phyloP scores from a whole-genome alignment of 2,888 invertebrate species.

The Lochmaea capreae region DNA sequence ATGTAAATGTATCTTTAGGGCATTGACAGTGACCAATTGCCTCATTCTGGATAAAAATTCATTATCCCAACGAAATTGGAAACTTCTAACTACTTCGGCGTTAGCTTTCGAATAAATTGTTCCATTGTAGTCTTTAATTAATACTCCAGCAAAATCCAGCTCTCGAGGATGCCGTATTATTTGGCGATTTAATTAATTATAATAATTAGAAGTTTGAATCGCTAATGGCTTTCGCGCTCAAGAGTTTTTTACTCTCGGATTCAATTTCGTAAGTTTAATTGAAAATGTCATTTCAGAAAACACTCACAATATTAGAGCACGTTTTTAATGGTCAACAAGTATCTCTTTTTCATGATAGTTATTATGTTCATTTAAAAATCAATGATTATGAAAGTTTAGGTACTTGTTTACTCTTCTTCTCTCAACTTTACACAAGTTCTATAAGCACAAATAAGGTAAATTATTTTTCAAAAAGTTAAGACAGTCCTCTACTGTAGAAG shows the following conservation, averaged over 20 bases:
- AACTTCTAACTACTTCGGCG: conserved; percentile 58
- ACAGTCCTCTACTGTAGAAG: too few species aligned
- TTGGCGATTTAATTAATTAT: conserved; percentile 56
- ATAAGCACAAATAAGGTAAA: too few species aligned
- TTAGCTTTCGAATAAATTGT: conserved; percentile 53
- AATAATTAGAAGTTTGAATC: conserved; percentile 45
- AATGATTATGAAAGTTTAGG: too few species aligned
- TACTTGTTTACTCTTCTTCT: too few species aligned
- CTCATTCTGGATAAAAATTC: conserved; percentile 60
- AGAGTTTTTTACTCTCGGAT: conserved; percentile 38
- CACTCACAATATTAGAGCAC: neutral
- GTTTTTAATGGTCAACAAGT: neutral
- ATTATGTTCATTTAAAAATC: too few species aligned
- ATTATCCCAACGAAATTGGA: conserved; percentile 61
- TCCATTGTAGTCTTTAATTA: conserved; percentile 59
- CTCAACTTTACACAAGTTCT: too few species aligned
- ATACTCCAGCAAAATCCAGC: conserved; percentile 51
- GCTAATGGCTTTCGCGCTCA: conserved; percentile 37
- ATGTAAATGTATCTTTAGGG: conserved; percentile 63
- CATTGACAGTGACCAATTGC: conserved; percentile 63
- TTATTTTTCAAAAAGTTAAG: too few species aligned
- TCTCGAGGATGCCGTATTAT: conserved; percentile 54
- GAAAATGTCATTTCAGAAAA: conserved; percentile 35
- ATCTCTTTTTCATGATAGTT: neutral
- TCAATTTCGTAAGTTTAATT: conserved; percentile 42